Conservation (phyloP, 2,888 invertebrate species). For the Torymus auratus region DNA sequence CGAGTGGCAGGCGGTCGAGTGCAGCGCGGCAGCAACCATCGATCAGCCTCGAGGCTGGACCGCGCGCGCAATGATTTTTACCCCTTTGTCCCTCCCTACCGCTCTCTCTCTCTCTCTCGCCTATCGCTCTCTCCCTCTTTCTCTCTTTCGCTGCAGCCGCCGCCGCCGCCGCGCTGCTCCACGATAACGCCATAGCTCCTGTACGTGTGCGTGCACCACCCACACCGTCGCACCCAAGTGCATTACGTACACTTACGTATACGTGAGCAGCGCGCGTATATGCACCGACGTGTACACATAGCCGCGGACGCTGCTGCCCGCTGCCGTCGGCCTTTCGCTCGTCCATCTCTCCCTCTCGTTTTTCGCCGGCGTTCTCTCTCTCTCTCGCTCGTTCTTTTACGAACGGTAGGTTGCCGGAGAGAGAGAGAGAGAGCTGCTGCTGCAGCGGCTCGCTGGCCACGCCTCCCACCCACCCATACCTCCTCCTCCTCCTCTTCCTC, state of each 20-base stretch:
- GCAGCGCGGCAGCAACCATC: slow-evolving; percentile 72
- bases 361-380: slow-evolving; percentile 55
- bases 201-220: background rate
- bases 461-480: slow-evolving; percentile 62
- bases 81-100: slow-evolving; percentile 62
- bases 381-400: slow-evolving; percentile 56
- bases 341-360: slow-evolving; percentile 33
- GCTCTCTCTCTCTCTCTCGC: slow-evolving; percentile 2
- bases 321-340: slow-evolving; percentile 26
- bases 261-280: slow-evolving; percentile 25
- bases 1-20: slow-evolving; percentile 45
- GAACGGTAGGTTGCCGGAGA: slow-evolving; percentile 21
- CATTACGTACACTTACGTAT: slow-evolving; percentile 58
- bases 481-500: slow-evolving; percentile 60
- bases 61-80: slow-evolving; percentile 77
- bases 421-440: slow-evolving; percentile 52
- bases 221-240: slow-evolving; percentile 38
- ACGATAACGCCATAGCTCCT: slow-evolving; percentile 40
- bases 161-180: slow-evolving; percentile 11
- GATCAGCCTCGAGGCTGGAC: slow-evolving; percentile 77
- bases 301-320: slow-evolving; percentile 20
- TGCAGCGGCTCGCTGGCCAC: slow-evolving; percentile 72
- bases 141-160: slow-evolving; percentile 24
- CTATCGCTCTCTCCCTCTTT: slow-evolving; percentile 31
- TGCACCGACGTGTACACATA: slow-evolving; percentile 45